Base-by-base conservation (phyloP, 2,888 invertebrate species). In the Apamea sordens region DNA sequence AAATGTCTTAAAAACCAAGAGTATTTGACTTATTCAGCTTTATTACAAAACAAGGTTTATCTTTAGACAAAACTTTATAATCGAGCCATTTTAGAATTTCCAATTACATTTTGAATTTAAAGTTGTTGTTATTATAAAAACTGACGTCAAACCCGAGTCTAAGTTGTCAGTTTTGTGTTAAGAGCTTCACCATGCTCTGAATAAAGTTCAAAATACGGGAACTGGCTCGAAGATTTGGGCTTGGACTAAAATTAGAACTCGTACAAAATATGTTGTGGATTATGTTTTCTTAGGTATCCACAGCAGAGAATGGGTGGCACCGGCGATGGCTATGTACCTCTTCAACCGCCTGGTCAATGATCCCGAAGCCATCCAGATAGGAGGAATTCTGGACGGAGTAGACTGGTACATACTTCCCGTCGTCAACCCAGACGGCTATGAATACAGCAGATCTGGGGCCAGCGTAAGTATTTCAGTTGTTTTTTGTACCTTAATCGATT, bases 381-480 rank as follows among this genome's bases (percentile, higher is more conserved):
- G 82, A 41, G 88, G 79, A 15, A 96, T 95, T 28, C 94, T 98
- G 53, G 93, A 97, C 50, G 96, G 97, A 32, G 97, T 98, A 36
- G 98, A 98, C 92, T 98, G 98, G 97, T 97, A 97, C 91, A 97
- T 98, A 77, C 92, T 98, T 21, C 98, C 98, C 0, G 94, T 97
- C 21, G 95, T 98, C 85, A 98, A 98, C 92, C 98, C 98, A 15
- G 98, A 98, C 91, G 98, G 98, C 0, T 98, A 98, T 88, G 98
- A 97, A 89, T 98, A 94, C 92, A 97, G 97, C 0, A 96, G 97
- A 73, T 89, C 91, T 36, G 90, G 89, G 59, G 84, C 84, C 83
- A 83, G 84, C 72, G 96, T 96, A 75, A 94, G 95, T 81, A 76
- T 47, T 76, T 63, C 10, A 44, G 15, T 11, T 68, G 15, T 36